phyloP scores from a whole-genome alignment of 2,113 vertebrate genomes.

The Delphinus delphis region DNA sequence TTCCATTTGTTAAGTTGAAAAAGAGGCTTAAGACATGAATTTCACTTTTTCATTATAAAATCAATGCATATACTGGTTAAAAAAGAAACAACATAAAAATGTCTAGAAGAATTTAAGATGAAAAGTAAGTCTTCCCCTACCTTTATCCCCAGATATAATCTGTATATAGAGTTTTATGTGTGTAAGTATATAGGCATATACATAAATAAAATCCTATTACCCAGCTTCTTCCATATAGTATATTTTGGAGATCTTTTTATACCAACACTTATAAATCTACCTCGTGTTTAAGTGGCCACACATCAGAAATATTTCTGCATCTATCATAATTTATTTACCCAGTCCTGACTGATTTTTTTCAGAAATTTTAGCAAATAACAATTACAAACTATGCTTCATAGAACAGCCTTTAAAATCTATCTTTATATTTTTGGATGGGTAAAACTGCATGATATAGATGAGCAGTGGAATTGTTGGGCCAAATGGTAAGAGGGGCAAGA shows the following conservation, averaged over 20 bases:
- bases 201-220: background rate
- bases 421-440: background rate
- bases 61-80: background rate
- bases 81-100: background rate
- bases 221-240: background rate
- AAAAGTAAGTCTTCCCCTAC: background rate
- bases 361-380: background rate
- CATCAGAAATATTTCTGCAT: background rate
- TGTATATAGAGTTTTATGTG: background rate
- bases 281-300: background rate
- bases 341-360: background rate
- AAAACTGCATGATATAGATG: background rate
- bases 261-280: background rate
- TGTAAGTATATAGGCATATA: background rate
- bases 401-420: background rate
- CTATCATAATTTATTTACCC: background rate
- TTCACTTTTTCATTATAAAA: conserved; percentile 35
- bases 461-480: background rate
- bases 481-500: background rate
- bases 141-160: background rate
- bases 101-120: background rate
- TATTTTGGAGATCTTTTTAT: background rate
- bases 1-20: conserved; percentile 21
- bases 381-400: background rate
- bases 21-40: background rate